These are phyloP conservation scores for Schizotus pectinicornis DNA, from an alignment of 2,888 invertebrate genomes.

Conservation along the genomic window DNA sequence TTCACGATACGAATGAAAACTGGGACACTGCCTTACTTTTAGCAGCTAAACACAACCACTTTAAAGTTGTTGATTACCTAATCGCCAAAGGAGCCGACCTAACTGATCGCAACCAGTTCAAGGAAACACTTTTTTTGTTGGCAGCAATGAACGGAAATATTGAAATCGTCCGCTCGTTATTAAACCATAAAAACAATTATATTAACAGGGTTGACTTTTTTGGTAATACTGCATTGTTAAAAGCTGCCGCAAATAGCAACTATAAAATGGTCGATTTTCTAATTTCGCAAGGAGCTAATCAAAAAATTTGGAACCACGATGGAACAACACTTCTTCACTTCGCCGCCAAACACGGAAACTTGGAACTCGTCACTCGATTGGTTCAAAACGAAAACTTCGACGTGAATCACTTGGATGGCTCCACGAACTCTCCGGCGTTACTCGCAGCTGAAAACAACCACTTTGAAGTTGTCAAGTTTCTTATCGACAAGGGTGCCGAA, in stretches of 20 bases:
- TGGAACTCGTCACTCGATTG: not conserved
- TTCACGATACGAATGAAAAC: no score
- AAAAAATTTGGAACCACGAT: conserved; percentile 39
- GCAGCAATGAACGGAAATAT: conserved; percentile 60
- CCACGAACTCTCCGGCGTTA: not conserved
- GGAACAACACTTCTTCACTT: conserved; percentile 30
- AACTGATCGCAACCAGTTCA: conserved; percentile 55
- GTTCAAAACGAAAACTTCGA: not conserved
- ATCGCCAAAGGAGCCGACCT: conserved; percentile 59
- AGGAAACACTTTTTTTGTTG: conserved; percentile 60
- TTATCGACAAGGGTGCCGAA: not conserved
- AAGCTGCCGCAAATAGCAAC: conserved; percentile 58
- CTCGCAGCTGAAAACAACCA: not conserved
- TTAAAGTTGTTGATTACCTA: conserved; percentile 54
- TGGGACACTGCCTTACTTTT: no score
- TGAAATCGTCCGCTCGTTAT: conserved; percentile 43
- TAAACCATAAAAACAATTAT: conserved; percentile 54
- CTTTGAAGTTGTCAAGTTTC: not conserved
- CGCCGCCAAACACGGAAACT: not conserved
- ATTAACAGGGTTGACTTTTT: conserved; percentile 54
- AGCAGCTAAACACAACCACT: conserved; percentile 13
- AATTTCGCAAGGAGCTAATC: conserved; percentile 56
- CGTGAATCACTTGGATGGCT: not conserved
- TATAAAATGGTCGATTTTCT: conserved; percentile 57
- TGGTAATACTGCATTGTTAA: conserved; percentile 62